Conservation (phyloP, 2,797 vertebrate genomes). For the Danio jaintianensis region DNA sequence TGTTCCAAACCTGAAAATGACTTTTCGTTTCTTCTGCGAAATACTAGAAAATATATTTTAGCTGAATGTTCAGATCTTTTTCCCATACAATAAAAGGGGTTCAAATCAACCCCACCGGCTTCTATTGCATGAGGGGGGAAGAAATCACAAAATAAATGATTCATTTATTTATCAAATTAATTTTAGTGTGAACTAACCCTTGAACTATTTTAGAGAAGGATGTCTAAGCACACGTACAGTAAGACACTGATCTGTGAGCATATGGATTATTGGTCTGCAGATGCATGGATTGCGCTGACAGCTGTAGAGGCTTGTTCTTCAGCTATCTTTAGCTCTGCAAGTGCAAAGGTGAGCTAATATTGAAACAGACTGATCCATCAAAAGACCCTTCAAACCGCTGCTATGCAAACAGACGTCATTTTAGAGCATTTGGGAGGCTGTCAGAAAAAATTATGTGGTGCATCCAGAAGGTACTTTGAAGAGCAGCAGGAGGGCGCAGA, state of each 20-base stretch:
- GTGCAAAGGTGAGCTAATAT: constrained; percentile 25
- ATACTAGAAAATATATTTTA: not conserved
- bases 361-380: constrained; percentile 53
- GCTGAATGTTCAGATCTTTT: not conserved
- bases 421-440: constrained; percentile 44
- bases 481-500: not conserved
- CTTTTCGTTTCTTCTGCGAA: no score
- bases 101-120: not conserved
- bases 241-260: not conserved
- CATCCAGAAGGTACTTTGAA: constrained; percentile 40
- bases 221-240: not conserved
- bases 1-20: not conserved
- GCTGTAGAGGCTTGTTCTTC: not conserved
- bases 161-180: not conserved
- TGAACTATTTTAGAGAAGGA: not conserved
- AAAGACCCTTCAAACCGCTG: constrained; percentile 18
- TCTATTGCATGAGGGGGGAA: not conserved
- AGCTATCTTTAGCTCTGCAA: not conserved
- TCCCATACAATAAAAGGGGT: not conserved
- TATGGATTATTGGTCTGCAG: constrained; percentile 14
- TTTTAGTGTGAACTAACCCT: not conserved
- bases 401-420: constrained; percentile 51
- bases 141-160: no score
- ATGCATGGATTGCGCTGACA: not conserved
- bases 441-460: constrained; percentile 56